Evolutionary conservation across 2,888 invertebrate species (phyloP), one percentile per base, ranked within the genome.

Genomic region (Bedellia somnulentella): DNA sequence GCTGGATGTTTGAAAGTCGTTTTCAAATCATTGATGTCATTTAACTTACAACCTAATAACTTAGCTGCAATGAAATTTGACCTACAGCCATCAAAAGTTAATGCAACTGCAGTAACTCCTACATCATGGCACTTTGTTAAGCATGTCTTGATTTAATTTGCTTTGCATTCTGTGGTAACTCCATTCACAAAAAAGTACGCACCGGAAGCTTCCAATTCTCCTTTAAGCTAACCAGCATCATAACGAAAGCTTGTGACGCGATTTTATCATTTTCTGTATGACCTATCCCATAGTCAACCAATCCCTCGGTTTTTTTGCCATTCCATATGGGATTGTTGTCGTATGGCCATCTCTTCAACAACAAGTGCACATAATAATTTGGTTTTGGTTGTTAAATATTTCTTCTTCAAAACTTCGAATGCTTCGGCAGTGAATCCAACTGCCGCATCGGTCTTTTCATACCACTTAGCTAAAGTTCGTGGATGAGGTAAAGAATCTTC

Each of bases 361-460:
- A 9, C 5, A 18, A 18, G 9, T 5, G 18, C 18, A 18, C 18
- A 18, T 18, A 9, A 6, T 18, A 18, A 18, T 9, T 9, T 6
- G 9, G n/a, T n/a, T n/a, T n/a, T n/a, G n/a, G n/a, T n/a, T n/a
- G n/a, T n/a, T n/a, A n/a, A n/a, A n/a, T n/a, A 18, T 18, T 18
- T 18, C 5, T 9, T 9, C 18, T 18, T 18, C 9, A 18, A 9
- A 18, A 9, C 18, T 6, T 18, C 14, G 26, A 26, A 26, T 5
- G 26, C 14, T 26, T 26, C 26, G 6, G 6, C 14, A 26, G 26
- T 26, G 14, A 26, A 26, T 8, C 26, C 26, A 8, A 15, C 14
- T 13, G 12, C 14, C 5, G n/a, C 26, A 26, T 26, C 14, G 14
- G 14, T 11, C 14, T n/a, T 12, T 6, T 11, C 4, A 26, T 26